These are phyloP conservation scores for Abscondita cerata DNA, from an alignment of 2,888 invertebrate genomes.

Conservation along the genomic window DNA sequence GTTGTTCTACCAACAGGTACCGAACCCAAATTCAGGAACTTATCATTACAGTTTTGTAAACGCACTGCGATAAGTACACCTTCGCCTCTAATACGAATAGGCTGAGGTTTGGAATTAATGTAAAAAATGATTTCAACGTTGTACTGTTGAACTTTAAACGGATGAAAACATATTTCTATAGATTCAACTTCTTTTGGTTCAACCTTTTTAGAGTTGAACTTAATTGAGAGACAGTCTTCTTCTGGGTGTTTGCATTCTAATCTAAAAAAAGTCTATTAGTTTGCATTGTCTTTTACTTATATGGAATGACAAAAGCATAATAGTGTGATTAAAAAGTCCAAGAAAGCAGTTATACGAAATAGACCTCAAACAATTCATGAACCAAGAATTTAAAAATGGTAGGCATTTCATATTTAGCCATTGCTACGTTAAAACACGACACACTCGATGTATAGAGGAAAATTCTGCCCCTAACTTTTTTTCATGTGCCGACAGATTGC, in stretches of 20 bases:
- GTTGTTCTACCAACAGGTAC: slow-evolving; percentile 60
- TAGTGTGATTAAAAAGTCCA: too few species aligned
- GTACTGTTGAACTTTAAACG: slow-evolving; percentile 62
- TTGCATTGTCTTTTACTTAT: too few species aligned
- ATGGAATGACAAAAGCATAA: too few species aligned
- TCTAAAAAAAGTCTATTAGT: too few species aligned
- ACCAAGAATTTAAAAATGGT: too few species aligned
- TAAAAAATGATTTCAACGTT: slow-evolving; percentile 62
- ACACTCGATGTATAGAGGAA: too few species aligned
- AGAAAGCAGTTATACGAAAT: too few species aligned
- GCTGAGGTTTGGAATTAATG: slow-evolving; percentile 63
- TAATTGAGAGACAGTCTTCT: slow-evolving; percentile 62
- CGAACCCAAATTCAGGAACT: slow-evolving; percentile 56
- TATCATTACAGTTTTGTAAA: slow-evolving; percentile 54
- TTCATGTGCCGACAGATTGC: too few species aligned
- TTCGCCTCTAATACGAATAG: slow-evolving; percentile 64
- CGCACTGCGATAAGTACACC: slow-evolving; percentile 58
- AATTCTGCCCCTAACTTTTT: too few species aligned
- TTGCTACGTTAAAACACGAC: too few species aligned
- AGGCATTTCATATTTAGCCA: too few species aligned
- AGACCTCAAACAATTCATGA: too few species aligned
- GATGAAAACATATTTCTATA: slow-evolving; percentile 65
- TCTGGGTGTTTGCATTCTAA: slow-evolving; percentile 62
- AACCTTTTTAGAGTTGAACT: slow-evolving; percentile 58
- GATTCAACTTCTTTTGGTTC: slow-evolving; percentile 57